A percentile compares a stretch with the other conserved stretches of the same genome.
Evolutionary conservation across 2,113 vertebrate species (phyloP).

Genomic region (Dinomys branickii): DNA sequence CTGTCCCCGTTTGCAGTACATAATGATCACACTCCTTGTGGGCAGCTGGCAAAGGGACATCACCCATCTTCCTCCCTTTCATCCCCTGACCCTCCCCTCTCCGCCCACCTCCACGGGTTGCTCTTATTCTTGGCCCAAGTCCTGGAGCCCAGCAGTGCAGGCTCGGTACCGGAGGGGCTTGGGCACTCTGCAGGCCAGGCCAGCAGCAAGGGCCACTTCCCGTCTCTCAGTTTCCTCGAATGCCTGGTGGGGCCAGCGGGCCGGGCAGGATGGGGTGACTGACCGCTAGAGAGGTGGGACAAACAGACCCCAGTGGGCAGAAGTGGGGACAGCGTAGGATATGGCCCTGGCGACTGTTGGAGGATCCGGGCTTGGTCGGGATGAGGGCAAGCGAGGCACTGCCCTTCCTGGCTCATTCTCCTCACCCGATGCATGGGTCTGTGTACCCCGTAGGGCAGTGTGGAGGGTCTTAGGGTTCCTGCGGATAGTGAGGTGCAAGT

Average conservation of each 20-base stretch:
- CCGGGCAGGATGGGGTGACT: rapidly evolving
- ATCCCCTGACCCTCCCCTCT: background rate
- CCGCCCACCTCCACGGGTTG: background rate
- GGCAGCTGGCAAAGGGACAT: background rate
- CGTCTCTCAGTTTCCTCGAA: background rate
- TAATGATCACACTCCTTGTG: background rate
- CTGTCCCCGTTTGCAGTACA: background rate
- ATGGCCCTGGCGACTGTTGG: background rate
- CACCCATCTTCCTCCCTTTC: background rate
- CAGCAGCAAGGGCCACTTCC: background rate
- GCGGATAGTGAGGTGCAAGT: background rate
- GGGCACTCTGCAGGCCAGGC: background rate
- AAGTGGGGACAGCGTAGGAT: background rate
- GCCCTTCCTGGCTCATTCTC: background rate
- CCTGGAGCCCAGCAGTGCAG: background rate
- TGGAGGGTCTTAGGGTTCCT: background rate
- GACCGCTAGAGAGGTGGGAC: background rate
- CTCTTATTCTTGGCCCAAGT: constrained; percentile 5
- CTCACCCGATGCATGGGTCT: background rate
- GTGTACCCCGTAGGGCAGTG: background rate
- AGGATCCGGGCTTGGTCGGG: too few relatives aligned
- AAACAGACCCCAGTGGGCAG: background rate
- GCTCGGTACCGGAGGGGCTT: background rate
- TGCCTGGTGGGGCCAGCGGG: background rate
- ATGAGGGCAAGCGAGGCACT: background rate